Conservation (phyloP, 1,140 invertebrate genomes). For the Ceratina australensis region DNA sequence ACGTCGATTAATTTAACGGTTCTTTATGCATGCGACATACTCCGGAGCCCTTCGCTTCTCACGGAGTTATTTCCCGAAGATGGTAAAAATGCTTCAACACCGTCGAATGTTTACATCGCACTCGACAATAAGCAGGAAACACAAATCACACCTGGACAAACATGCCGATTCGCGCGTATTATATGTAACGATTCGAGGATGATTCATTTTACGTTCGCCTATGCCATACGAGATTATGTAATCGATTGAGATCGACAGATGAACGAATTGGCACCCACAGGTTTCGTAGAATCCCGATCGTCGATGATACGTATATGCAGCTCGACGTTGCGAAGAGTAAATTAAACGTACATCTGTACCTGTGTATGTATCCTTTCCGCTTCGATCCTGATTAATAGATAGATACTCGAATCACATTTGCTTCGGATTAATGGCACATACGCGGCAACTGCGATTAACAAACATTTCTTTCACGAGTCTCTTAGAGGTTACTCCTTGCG, state of each 20-base stretch:
- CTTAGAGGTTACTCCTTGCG: not conserved
- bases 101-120: not conserved
- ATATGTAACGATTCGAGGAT: not conserved
- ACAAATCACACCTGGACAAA: slow-evolving; percentile 18
- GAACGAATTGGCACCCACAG: not conserved
- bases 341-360: not conserved
- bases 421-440: not conserved
- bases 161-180: slow-evolving; percentile 4
- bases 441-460: not conserved
- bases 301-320: too few species aligned
- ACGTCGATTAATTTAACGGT: too few species aligned
- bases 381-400: not conserved
- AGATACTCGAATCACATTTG: not conserved
- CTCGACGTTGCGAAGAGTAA: not conserved
- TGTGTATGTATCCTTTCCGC: not conserved
- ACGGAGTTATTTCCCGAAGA: not conserved
- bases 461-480: not conserved
- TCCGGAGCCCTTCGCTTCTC: too few species aligned
- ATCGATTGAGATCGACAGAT: slow-evolving; percentile 24
- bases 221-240: slow-evolving; percentile 30
- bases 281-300: slow-evolving; percentile 3
- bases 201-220: slow-evolving; percentile 16
- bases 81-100: not conserved
- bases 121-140: slow-evolving; percentile 22
- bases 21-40: too few species aligned